Evolutionary conservation across 2,797 vertebrate genomes (phyloP), one percentile per base, ranked within the genome.

Genomic region (Hypotaenidia philippensis): DNA sequence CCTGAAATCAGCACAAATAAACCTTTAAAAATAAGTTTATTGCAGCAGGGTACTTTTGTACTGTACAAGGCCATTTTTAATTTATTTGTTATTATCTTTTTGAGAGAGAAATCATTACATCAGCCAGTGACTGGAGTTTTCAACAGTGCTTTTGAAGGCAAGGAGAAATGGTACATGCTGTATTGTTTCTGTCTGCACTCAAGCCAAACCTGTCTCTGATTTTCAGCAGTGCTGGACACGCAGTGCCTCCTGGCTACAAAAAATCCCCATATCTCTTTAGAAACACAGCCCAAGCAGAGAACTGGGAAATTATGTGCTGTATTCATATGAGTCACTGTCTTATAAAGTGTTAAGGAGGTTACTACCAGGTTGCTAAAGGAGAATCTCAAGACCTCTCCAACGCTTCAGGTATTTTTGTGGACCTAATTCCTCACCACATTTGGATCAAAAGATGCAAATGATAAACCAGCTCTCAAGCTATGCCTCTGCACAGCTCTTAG

Each of bases 191-290:
- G 29, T 38, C 75, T 96, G 53, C 13, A 14, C 53, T 83, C 40
- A 75, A 89, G 40, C 75, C 75, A 94, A 91, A 94, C 79, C 79
- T 77, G 17, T 23, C 71, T 88, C 56, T 79, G 56, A 86, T 93
- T 87, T 93, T 93, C 81, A 72, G 38, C 61, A 56, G 66, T 3
- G 25, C 5, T 89, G 56, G 81, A 94, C 91, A 93, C 25, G 31
- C 52, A 70, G 41, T 85, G 57, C 11, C 45, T 81, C 41, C 38
- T 49, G 64, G 56, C 23, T 75, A 76, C 2, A 25, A 34, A 78
- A 68, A 69, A 31, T 1, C 4, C 19, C 18, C 45, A 47, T 44
- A 9, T 50, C 36, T 63, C 38, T 82, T 80, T 36, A 59, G 55
- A 87, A 78, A 57, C 31, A 19, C 6, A 9, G 15, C 50, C 57